Evolutionary conservation across 2,113 vertebrate genomes (phyloP).

Genomic region (Etheostoma spectabile): DNA sequence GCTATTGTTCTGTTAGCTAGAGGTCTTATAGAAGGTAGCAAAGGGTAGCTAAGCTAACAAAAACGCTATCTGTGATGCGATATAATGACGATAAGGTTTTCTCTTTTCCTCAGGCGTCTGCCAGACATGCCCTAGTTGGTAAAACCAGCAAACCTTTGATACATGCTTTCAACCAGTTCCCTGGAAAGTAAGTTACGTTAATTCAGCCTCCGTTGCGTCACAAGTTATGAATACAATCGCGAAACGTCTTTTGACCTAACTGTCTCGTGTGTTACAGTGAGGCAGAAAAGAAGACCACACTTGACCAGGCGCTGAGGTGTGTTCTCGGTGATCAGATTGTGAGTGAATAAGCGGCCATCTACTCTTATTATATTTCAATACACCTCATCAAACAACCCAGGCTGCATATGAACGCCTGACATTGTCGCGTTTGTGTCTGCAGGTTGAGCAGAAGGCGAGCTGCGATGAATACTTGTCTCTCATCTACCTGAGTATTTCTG

Average conservation of each 20-base stretch:
- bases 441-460: slow-evolving; percentile 88
- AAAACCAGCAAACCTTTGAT: slow-evolving; percentile 90
- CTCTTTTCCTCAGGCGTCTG: slow-evolving; percentile 83
- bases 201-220: neutral
- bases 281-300: slow-evolving; percentile 95
- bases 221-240: rapidly evolving
- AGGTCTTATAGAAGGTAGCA: slow-evolving; percentile 15
- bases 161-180: slow-evolving; percentile 89
- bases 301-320: slow-evolving; percentile 94
- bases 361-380: rapidly evolving
- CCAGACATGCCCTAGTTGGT: slow-evolving; percentile 85
- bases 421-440: slow-evolving; percentile 17
- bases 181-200: slow-evolving; percentile 89
- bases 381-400: rapidly evolving
- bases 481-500: slow-evolving; percentile 95
- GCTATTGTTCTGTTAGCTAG: neutral
- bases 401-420: rapidly evolving
- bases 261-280: slow-evolving; percentile 84
- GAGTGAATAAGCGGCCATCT: slow-evolving; percentile 64
- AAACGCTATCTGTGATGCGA: neutral
- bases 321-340: slow-evolving; percentile 96
- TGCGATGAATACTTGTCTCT: slow-evolving; percentile 94
- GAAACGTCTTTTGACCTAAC: neutral
- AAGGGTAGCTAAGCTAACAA: slow-evolving; percentile 54
- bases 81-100: neutral